phyloP scores from a whole-genome alignment of 2,113 vertebrate genomes.

The Chaetorhynchus papuensis region DNA sequence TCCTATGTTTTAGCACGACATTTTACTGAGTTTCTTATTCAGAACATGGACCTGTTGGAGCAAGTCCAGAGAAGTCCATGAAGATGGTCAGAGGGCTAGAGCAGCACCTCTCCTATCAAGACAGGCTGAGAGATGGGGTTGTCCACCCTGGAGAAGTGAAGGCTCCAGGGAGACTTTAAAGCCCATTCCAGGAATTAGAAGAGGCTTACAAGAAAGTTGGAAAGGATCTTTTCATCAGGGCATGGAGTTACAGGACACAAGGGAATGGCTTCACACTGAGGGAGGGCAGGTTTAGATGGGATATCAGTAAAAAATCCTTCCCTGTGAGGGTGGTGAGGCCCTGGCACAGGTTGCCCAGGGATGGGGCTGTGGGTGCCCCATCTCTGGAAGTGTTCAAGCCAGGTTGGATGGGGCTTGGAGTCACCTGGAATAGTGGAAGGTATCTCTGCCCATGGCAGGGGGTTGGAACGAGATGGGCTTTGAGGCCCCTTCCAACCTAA shows the following conservation, averaged over 20 bases:
- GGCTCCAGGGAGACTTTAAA: background rate
- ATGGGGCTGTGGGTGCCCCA: background rate
- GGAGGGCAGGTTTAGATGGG: background rate
- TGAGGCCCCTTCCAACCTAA: background rate
- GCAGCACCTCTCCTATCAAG: background rate
- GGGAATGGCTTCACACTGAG: background rate
- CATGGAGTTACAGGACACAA: background rate
- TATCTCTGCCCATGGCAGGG: background rate
- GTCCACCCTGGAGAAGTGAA: background rate
- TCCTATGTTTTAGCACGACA: background rate
- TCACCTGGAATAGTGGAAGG: background rate
- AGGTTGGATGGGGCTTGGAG: rapidly evolving
- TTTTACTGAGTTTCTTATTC: background rate
- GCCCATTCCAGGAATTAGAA: background rate
- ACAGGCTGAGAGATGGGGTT: background rate
- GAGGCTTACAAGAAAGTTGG: background rate
- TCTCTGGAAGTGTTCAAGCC: background rate
- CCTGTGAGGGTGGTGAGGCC: background rate
- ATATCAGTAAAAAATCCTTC: background rate
- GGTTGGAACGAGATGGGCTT: background rate
- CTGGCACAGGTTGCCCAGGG: background rate
- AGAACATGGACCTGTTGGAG: background rate
- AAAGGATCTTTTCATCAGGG: background rate
- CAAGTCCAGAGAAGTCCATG: background rate
- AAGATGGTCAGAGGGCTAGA: background rate